Percentiles rank a stretch among this genome's conserved stretches.
phyloP scores from a whole-genome alignment of 2,113 vertebrate genomes.

The Zeus faber region DNA sequence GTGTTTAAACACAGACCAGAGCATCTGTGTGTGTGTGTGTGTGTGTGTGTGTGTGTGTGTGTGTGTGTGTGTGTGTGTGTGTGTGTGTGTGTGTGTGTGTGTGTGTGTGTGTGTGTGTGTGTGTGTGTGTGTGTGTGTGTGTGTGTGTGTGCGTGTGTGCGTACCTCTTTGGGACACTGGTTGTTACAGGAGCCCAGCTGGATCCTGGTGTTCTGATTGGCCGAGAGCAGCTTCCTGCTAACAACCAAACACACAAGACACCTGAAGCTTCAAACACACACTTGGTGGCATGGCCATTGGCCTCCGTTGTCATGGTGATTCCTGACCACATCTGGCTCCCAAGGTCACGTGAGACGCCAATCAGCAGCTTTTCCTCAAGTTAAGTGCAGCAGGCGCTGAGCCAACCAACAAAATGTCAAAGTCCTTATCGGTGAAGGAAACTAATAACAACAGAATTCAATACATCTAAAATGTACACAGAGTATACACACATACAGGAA shows the following conservation, averaged over 20 bases:
- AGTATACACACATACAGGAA: too few species aligned
- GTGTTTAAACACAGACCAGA: neutral
- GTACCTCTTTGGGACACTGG: slow-evolving; percentile 96
- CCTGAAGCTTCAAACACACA: too few species aligned
- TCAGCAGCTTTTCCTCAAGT: too few species aligned
- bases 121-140: neutral
- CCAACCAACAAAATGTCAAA: too few species aligned
- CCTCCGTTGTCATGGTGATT: too few species aligned
- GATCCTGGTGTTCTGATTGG: slow-evolving; percentile 75
- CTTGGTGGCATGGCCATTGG: too few species aligned
- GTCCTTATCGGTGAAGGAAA: too few species aligned
- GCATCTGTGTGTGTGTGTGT: neutral
- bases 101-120: neutral
- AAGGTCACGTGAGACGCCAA: too few species aligned
- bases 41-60: slow-evolving; percentile 34
- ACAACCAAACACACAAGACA: slow-evolving; percentile 29
- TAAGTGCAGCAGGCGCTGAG: too few species aligned
- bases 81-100: neutral
- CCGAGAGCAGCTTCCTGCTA: slow-evolving; percentile 80
- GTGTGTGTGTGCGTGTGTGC: slow-evolving; percentile 5
- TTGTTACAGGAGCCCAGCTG: slow-evolving; percentile 87
- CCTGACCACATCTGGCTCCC: too few species aligned
- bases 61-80: slow-evolving; percentile 13
- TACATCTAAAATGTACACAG: too few species aligned
- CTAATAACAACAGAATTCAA: too few species aligned